Evolutionary conservation across 1,140 invertebrate species (phyloP), one percentile per base, ranked within the genome.

Genomic region (Stenopsyche tienmushanensis): DNA sequence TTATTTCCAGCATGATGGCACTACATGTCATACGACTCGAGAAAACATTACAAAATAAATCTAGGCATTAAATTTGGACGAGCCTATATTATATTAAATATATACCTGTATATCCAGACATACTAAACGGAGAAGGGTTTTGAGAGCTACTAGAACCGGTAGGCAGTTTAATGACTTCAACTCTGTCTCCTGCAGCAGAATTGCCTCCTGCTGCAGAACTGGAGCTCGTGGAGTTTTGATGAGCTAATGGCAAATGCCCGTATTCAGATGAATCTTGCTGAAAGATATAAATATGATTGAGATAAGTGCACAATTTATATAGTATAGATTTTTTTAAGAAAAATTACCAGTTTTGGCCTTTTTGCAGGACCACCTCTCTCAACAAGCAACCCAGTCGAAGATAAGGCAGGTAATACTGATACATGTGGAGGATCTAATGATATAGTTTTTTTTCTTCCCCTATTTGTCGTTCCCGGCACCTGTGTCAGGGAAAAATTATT

Each of bases 361-460:
- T 83, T 86, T 65, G 72, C 78, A 75, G 71, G 81, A 75, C 73
- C 80, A 72, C 72, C 81, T 77, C 70, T 80, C 74, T 77, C 82
- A 65, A 83, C 78, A 68, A 75, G 69, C 62, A 80, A 71, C 34
- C 72, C 81, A 17, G 74, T 80, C 69, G 67, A 74, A 66, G 69
- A 78, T n/a, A 66, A 66, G 78, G 68, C 54, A 1, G 78, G 83
- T 70, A 83, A 82, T 47, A 91, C 85, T 71, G 85, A 89, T 47
- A 90, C 89, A 65, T 84, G 89, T 9, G 89, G 90, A 47, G 89
- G 88, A 78, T 92, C 90, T 66, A 92, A 77, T 0, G 90, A 92
- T 71, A 92, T 92, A 23, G 90, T 92, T 82, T 92, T 93, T 80
- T 92, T 93, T 47, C 90, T 83, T 50, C 90, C 90, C 15, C 91